A percentile compares a stretch with the other conserved stretches of the same genome.
Conservation (phyloP, 2,888 invertebrate genomes). For the Rotaria magnacalcarata region DNA sequence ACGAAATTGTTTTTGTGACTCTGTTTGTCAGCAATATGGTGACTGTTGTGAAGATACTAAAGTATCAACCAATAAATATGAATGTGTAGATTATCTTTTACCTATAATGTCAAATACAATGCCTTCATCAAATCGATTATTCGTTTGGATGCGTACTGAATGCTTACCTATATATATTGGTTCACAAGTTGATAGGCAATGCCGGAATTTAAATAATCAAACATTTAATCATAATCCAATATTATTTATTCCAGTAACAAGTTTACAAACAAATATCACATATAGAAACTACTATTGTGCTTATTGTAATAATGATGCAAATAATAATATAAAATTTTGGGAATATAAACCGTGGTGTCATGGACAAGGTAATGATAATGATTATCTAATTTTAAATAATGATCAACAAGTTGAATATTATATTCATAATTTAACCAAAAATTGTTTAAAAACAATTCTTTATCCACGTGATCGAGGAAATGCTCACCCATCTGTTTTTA, state of each 20-base stretch:
- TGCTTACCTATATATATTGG: constrained; percentile 1
- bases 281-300: constrained; percentile 37
- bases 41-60: not conserved
- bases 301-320: constrained; percentile 9
- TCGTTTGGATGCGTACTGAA: not conserved
- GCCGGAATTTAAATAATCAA: not conserved
- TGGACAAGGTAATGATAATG: not conserved
- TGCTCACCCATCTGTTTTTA: not conserved
- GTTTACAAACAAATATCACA: constrained; percentile 8
- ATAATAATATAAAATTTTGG: not conserved
- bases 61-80: not conserved
- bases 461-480: constrained; percentile 11
- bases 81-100: constrained; percentile 8
- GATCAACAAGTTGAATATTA: not conserved
- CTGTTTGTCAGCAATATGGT: not conserved
- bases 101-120: not conserved
- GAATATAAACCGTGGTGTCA: not conserved
- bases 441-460: constrained; percentile 3
- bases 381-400: not conserved
- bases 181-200: not conserved
- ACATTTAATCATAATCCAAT: not conserved
- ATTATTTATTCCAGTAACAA: constrained; percentile 16
- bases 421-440: not conserved
- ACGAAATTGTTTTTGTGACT: constrained; percentile 32
- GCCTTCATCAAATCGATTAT: not conserved